Evolutionary conservation across 2,888 invertebrate species (phyloP), one percentile per base, ranked within the genome.

Genomic region (Agriopis marginaria): DNA sequence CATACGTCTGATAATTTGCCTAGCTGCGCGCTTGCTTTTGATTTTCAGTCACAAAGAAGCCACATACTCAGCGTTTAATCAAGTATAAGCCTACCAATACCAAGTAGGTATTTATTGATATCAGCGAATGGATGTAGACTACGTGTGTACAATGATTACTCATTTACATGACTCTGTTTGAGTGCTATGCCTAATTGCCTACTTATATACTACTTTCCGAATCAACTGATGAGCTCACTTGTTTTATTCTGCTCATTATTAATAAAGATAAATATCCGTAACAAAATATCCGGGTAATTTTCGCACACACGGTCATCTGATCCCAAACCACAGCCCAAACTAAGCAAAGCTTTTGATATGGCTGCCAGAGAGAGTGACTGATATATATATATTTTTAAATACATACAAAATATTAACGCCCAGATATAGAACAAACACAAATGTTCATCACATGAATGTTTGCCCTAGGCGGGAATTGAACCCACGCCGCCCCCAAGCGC

Each of bases 101-200:
- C 45, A 45, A 17, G 45, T 58, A 58, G 58, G 45, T 45, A 58
- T 47, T 59, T 59, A 59, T 60, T 60, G 49, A 17, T 9, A 60
- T 60, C 49, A n/a, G 40, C 49, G 40, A 60, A 60, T 49, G 45
- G n/a, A 58, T 58, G 58, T 58, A 50, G 49, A 10, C 45, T 58
- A 45, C 60, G 60, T 60, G 49, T 60, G 49, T 60, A 60, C 49
- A 39, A 49, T 47, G 47, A 60, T 60, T 49, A 60, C 49, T 60
- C 60, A 60, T 60, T 60, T 56, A 40, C 40, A 10, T 60, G 59
- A 47, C 39, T 60, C 14, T 11, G n/a, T 49, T 60, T 49, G 49
- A 59, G 32, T 50, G 11, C 39, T 49, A 17, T 58, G 42, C 23
- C 42, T n/a, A 40, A 1, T 32, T 32, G 4, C 32, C 42, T 14